Evolutionary conservation across 2,797 vertebrate species (phyloP).

Genomic region (Mus caroli): DNA sequence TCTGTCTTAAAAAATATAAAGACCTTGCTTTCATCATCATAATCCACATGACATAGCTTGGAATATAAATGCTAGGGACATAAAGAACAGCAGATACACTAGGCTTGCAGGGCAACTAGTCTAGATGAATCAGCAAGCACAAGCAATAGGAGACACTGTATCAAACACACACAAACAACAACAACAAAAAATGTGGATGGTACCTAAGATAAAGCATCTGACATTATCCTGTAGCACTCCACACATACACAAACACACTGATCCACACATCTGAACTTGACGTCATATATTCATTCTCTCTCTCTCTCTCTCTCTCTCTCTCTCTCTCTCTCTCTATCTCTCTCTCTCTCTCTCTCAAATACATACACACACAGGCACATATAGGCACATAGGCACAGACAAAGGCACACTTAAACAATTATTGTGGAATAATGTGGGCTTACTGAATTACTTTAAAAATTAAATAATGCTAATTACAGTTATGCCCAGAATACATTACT

Average conservation of each 20-base stretch:
- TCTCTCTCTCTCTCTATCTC: not conserved
- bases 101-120: not conserved
- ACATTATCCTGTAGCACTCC: not conserved
- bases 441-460: conserved; percentile 29
- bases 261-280: not conserved
- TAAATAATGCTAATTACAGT: conserved; percentile 54
- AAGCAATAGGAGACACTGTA: not conserved
- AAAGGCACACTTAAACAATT: not conserved
- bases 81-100: not conserved
- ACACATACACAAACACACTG: not conserved
- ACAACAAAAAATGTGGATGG: not conserved
- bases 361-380: not conserved
- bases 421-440: conserved; percentile 16
- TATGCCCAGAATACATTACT: not conserved
- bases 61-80: not conserved
- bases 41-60: not conserved
- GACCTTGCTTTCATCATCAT: not conserved
- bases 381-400: not conserved
- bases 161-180: not conserved
- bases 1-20: not conserved
- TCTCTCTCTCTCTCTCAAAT: too few species aligned
- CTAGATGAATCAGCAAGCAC: not conserved
- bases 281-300: not conserved
- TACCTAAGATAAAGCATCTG: not conserved
- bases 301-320: not conserved